Evolutionary conservation across 2,797 vertebrate genomes (phyloP), one percentile per base, ranked within the genome.

Genomic region (Schizopygopsis malacanthus): DNA sequence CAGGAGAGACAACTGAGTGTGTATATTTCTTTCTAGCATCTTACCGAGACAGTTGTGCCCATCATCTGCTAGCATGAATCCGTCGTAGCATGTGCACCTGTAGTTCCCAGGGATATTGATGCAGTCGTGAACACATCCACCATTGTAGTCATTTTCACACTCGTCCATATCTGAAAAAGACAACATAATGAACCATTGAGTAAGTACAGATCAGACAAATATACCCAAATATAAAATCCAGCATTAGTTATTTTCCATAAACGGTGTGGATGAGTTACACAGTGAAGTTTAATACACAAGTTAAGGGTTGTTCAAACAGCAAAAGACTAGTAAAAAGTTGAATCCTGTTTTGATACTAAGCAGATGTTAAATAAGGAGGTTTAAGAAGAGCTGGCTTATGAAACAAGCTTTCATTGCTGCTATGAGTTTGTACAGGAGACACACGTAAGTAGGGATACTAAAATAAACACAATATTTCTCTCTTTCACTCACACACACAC

Each of bases 51-150:
- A 99, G 94, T 99, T 99, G 95, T 99, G 98, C 89, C 98, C 98
- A 0, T 99, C 98, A 0, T 99, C 96, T 2, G 98, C 97, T 92
- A 99, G 90, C 97, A 97, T 99, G 95, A 99, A 99, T 3, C 98
- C 98, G 47, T 99, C 98, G 0, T 98, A 99, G 93, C 98, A 99
- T 0, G 97, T 99, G 88, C 98, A 99, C 82, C 98, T 93, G 95
- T 99, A 99, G 96, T 99, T 99, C 7, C 98, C 98, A 0, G 98
- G 98, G 89, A 99, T 99, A 94, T 99, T 99, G 95, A 99, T 98
- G 89, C 98, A 99, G 88, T 99, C 98, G 0, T 99, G 98, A 76
- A 99, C 98, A 11, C 98, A 99, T 83, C 98, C 98, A 0, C 98
- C 98, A 0, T 97, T 99, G 95, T 98, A 98, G 92, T 99, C 98